phyloP scores from a whole-genome alignment of 64 coral and sea anemone genomes.

The Platygyra sinensis region DNA sequence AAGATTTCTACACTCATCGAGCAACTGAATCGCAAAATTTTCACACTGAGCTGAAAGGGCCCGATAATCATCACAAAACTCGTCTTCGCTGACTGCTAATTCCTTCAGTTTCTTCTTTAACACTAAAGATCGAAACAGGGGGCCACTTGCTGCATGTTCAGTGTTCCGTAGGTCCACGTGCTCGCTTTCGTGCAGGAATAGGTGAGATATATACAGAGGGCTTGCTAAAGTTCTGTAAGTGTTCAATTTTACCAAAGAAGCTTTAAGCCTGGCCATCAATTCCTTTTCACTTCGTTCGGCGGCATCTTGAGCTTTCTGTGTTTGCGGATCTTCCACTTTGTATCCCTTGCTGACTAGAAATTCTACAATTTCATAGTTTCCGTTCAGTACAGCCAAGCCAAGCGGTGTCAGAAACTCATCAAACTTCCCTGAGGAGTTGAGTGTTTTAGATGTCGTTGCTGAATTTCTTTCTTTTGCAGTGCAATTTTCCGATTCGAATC shows the following conservation, averaged over 20 bases:
- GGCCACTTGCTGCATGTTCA: background rate
- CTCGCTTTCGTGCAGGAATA: slow-evolving; percentile 34
- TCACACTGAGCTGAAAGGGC: slow-evolving; percentile 58
- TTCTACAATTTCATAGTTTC: slow-evolving; percentile 76
- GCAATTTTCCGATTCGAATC: slow-evolving; percentile 36
- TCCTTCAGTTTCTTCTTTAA: slow-evolving; percentile 48
- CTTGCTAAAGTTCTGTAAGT: slow-evolving; percentile 74
- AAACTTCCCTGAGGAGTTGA: background rate
- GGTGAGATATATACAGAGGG: slow-evolving; percentile 69
- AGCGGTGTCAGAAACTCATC: slow-evolving; percentile 62
- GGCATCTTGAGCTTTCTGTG: slow-evolving; percentile 8
- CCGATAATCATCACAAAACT: slow-evolving; percentile 63
- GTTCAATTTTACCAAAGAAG: slow-evolving; percentile 64
- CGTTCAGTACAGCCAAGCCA: slow-evolving; percentile 67
- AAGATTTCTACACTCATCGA: slow-evolving; percentile 73
- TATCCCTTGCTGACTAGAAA: slow-evolving; percentile 67
- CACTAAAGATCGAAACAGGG: slow-evolving; percentile 43
- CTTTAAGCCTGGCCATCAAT: slow-evolving; percentile 34
- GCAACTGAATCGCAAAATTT: slow-evolving; percentile 65
- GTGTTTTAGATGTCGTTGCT: background rate
- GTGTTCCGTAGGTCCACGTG: background rate
- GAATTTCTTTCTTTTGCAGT: background rate
- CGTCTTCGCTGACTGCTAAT: slow-evolving; percentile 43
- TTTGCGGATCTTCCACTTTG: slow-evolving; percentile 36
- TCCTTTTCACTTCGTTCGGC: slow-evolving; percentile 21